Percentiles rank a stretch among this genome's conserved stretches.
These are phyloP conservation scores for Centroberyx gerrardi DNA, from an alignment of 2,797 vertebrate species.

Conservation along the genomic window DNA sequence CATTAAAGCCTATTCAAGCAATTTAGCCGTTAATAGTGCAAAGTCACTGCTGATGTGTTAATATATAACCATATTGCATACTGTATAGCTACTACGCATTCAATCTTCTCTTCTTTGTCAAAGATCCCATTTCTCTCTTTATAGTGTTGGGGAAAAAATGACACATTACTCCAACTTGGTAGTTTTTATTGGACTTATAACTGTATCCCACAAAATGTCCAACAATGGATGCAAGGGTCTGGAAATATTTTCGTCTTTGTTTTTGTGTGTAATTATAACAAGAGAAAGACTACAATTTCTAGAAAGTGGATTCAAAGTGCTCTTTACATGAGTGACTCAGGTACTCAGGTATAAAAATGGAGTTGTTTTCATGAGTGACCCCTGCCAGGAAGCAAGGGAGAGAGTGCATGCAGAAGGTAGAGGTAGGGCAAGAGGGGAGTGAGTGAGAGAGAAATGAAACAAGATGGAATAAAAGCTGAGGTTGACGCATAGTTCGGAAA, in stretches of 20 bases:
- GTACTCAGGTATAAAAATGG: constrained; percentile 70
- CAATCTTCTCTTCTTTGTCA: constrained; percentile 16
- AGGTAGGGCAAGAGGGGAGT: background rate
- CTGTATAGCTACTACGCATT: constrained; percentile 26
- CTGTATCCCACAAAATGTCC: background rate
- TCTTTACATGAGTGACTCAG: constrained; percentile 61
- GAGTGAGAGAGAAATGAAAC: constrained; percentile 35
- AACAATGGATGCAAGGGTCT: constrained; percentile 33
- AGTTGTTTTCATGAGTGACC: constrained; percentile 70
- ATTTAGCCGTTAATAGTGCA: constrained; percentile 62
- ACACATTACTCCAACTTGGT: constrained; percentile 42
- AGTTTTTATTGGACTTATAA: too few species aligned
- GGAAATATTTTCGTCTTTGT: constrained; percentile 57
- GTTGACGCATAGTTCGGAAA: constrained; percentile 59
- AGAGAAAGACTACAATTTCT: constrained; percentile 64
- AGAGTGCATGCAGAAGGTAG: constrained; percentile 32
- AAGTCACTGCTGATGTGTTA: constrained; percentile 57
- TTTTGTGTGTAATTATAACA: constrained; percentile 68
- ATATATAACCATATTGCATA: constrained; percentile 38
- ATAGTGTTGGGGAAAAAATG: constrained; percentile 9
- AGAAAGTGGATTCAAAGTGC: constrained; percentile 66
- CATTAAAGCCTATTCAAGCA: constrained; percentile 57
- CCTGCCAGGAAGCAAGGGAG: constrained; percentile 47
- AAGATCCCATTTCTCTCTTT: constrained; percentile 25
- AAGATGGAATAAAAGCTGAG: constrained; percentile 62